phyloP scores from a whole-genome alignment of 2,113 vertebrate species.

The Microtus montanus region DNA sequence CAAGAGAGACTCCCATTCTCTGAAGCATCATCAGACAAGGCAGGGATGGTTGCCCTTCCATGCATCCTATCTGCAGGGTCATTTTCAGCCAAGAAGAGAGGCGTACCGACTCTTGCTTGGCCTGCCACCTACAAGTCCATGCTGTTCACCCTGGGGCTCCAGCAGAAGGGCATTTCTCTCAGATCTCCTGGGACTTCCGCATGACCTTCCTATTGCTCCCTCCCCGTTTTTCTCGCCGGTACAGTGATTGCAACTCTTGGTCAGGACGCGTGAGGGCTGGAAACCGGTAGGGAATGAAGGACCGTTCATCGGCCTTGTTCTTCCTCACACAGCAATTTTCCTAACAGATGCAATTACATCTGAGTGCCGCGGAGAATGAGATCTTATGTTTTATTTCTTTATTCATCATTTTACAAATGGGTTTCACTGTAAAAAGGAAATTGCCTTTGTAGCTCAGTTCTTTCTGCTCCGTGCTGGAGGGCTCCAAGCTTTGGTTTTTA shows the following conservation, averaged over 20 bases:
- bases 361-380: constrained; percentile 61
- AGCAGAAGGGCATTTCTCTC: not conserved
- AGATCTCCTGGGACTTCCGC: constrained; percentile 1
- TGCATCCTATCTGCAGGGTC: not conserved
- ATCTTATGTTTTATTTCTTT: constrained; percentile 74
- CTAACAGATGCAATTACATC: constrained; percentile 76
- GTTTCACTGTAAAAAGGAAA: constrained; percentile 69
- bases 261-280: constrained; percentile 59
- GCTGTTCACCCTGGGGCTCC: not conserved
- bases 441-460: constrained; percentile 67
- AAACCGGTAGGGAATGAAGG: constrained; percentile 58
- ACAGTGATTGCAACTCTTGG: constrained; percentile 57
- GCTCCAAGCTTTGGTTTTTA: constrained; percentile 1
- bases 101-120: not conserved
- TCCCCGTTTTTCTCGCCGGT: not conserved
- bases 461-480: not conserved
- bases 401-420: constrained; percentile 74
- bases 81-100: not conserved
- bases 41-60: not conserved
- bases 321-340: constrained; percentile 72
- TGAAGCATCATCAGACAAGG: not conserved
- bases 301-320: constrained; percentile 54
- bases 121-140: not conserved
- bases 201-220: not conserved
- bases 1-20: not conserved